Base-by-base conservation (phyloP, 2,797 vertebrate species). In the Danio jaintianensis region DNA sequence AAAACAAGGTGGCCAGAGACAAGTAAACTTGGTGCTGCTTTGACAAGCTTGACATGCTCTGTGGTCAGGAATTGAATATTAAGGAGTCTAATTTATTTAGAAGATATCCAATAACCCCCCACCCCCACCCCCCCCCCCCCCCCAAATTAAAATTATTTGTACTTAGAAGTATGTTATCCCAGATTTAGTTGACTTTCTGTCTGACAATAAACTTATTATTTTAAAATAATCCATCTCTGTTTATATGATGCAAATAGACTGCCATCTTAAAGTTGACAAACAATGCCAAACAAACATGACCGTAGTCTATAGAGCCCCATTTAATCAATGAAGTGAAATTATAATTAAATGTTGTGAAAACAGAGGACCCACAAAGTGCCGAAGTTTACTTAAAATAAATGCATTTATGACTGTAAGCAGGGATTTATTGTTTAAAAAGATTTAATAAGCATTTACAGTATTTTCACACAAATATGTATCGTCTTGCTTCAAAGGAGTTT, bases 1-100 rank as follows among this genome's bases (percentile, higher is more conserved):
- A 58, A 59, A 13, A 18, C 10, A 15, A 58, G 50, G 58, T 68
- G 66, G 12, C 13, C 3, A 56, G 48, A 63, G 67, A 79, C 38
- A 66, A 48, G 78, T 75, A 61, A 40, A 55, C 68, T 22, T 13
- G 67, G 40, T 73, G 40, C 63, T 61, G 36, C 42, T 53, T 52
- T 61, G 42, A 64, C 53, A 42, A 59, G 22, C 8, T 55, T 69
- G 73, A 53, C 50, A 61, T 36, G 20, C 8, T 78, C 4, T 42
- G 67, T 63, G 29, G 45, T 71, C 42, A 50, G n/a, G 15, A 15
- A 4, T 70, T 70, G 66, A 52, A 47, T 75, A 71, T 52, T 48
- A 79, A 47, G 47, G 18, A 38, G 1, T 18, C 8, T 18, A 61
- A 62, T 6, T 13, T 42, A 16, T 43, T 40, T 40, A 73, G 29